phyloP scores from a whole-genome alignment of 2,113 vertebrate genomes.

The Mus pahari region DNA sequence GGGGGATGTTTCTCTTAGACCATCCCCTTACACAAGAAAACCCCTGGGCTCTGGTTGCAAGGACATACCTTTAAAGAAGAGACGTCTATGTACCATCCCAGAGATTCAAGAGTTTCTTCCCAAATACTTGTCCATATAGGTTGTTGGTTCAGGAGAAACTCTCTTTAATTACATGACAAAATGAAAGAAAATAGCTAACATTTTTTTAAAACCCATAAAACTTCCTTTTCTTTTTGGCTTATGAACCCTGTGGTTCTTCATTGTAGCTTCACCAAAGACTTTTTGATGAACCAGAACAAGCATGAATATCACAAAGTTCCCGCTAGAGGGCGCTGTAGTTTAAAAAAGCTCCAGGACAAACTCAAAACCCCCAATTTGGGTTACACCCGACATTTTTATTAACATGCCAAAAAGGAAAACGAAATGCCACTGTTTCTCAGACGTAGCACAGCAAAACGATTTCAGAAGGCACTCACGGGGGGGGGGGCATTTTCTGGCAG shows the following conservation, averaged over 20 bases:
- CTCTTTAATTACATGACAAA: neutral
- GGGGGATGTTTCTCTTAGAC: neutral
- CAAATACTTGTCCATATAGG: neutral
- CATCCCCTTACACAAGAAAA: neutral
- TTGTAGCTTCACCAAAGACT: neutral
- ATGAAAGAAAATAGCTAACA: neutral
- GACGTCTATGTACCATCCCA: neutral
- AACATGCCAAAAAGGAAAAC: neutral
- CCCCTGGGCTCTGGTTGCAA: neutral
- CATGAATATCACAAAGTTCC: neutral
- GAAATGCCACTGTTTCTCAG: neutral
- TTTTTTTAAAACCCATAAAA: neutral
- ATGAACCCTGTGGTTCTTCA: neutral
- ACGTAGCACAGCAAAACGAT: neutral
- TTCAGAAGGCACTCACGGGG: neutral
- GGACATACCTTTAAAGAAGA: neutral
- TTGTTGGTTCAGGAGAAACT: neutral
- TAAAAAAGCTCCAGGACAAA: neutral
- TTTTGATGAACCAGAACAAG: neutral
- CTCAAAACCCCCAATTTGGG: neutral
- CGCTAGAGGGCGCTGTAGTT: slow-evolving; percentile 63
- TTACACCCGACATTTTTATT: neutral
- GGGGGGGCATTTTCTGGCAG: neutral
- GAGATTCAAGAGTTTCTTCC: neutral
- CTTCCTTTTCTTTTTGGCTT: neutral